These are phyloP conservation scores for Parochlus steinenii DNA, from an alignment of 2,888 invertebrate species.

Conservation along the genomic window DNA sequence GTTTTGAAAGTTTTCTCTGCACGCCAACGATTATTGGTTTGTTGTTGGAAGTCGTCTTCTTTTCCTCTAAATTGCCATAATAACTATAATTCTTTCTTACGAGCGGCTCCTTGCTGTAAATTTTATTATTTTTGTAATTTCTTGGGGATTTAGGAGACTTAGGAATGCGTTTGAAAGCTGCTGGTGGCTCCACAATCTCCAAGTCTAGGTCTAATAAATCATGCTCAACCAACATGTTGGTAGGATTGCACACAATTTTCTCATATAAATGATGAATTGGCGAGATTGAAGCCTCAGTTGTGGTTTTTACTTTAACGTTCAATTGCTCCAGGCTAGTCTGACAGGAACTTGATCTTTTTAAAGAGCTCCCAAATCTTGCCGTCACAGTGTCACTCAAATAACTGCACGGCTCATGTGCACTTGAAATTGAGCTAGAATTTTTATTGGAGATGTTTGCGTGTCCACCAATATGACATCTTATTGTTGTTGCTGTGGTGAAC, in stretches of 20 bases:
- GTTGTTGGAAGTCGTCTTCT: not conserved
- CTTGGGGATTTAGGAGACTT: conserved; percentile 1
- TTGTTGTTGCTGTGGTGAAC: conserved; percentile 55
- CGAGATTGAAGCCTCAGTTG: conserved; percentile 1
- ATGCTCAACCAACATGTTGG: conserved; percentile 4
- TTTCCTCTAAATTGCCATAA: not conserved
- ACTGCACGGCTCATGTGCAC: conserved; percentile 5
- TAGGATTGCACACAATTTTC: not conserved
- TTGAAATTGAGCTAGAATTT: conserved; percentile 18
- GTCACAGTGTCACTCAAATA: conserved; percentile 1
- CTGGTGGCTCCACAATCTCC: not conserved
- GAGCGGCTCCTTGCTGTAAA: not conserved
- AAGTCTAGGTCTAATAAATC: too few species aligned
- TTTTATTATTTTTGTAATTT: conserved; percentile 10
- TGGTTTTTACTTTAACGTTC: conserved; percentile 1
- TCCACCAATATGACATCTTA: conserved; percentile 49
- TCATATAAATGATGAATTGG: conserved; percentile 2
- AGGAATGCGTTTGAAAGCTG: conserved; percentile 5
- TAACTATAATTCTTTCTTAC: too few species aligned
- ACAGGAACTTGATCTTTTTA: conserved; percentile 3
- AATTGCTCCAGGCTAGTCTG: conserved; percentile 12
- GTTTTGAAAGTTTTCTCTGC: not conserved
- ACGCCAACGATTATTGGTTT: conserved; percentile 1
- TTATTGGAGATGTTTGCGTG: conserved; percentile 30
- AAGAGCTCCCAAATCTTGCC: not conserved